A percentile compares a stretch with the other conserved stretches of the same genome.
Evolutionary conservation across 2,113 vertebrate genomes (phyloP).

Genomic region (Platysteira castanea): DNA sequence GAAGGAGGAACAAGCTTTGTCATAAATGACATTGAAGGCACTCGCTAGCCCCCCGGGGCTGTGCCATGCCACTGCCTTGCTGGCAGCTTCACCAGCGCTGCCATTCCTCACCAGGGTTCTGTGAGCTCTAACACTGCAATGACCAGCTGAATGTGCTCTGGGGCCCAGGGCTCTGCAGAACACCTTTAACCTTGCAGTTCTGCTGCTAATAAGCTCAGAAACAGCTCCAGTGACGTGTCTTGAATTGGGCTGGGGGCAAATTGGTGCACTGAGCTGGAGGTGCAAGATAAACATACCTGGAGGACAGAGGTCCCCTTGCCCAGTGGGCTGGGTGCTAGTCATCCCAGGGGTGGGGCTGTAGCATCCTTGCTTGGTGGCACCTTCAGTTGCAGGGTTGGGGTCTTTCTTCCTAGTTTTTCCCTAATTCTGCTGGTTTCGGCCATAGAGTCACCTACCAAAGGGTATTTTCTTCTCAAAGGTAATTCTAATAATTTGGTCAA

Average conservation of each 20-base stretch:
- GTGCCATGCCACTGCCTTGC: background rate
- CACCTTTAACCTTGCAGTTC: background rate
- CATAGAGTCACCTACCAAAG: background rate
- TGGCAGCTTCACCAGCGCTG: background rate
- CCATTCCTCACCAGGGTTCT: rapidly evolving
- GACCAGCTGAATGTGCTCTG: background rate
- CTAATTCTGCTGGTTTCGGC: background rate
- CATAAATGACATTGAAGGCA: rapidly evolving
- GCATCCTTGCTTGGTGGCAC: background rate
- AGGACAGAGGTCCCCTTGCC: background rate
- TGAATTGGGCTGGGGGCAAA: background rate
- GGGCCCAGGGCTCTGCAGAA: background rate
- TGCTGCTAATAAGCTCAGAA: background rate
- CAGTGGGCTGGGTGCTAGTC: background rate
- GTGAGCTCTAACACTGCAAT: rapidly evolving
- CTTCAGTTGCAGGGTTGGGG: background rate
- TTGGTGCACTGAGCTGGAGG: background rate
- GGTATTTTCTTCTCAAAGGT: background rate
- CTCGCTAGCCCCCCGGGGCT: rapidly evolving
- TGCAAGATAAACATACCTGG: rapidly evolving
- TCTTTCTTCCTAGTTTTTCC: background rate
- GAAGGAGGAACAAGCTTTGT: background rate
- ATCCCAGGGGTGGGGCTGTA: rapidly evolving
- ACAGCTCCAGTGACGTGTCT: background rate
- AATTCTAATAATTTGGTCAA: background rate